Conservation (phyloP, 2,113 vertebrate genomes). For the Myotis brandtii region DNA sequence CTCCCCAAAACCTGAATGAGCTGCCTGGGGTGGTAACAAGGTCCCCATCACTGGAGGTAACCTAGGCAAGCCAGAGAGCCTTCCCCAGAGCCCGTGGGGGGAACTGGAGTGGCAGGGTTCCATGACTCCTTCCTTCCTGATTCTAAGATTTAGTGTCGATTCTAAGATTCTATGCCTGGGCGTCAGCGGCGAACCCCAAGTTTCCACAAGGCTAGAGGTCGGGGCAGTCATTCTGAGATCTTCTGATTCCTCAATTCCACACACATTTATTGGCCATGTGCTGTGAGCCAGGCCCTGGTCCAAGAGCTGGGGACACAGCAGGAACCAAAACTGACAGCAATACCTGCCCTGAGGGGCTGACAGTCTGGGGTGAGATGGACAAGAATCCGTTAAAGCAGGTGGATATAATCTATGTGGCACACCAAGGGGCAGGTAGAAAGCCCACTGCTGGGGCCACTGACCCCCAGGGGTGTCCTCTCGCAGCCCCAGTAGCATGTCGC, state of each 20-base stretch:
- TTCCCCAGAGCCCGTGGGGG: neutral
- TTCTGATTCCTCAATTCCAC: neutral
- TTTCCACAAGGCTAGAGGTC: neutral
- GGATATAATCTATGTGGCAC: neutral
- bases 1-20: neutral
- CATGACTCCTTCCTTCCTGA: neutral
- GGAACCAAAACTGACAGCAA: neutral
- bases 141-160: neutral
- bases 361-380: neutral
- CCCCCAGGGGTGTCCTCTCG: neutral
- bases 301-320: neutral
- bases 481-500: accelerated
- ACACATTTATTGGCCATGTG: neutral
- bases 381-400: neutral
- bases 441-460: neutral
- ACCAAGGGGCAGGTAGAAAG: neutral
- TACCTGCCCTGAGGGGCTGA: neutral
- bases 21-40: neutral
- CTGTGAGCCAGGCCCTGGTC: conserved; percentile 1
- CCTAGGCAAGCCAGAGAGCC: neutral
- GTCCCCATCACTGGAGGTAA: neutral
- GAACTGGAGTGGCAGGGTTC: neutral
- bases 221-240: neutral
- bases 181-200: neutral
- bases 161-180: neutral